These are phyloP conservation scores for Hoplodrina blanda DNA, from an alignment of 2,888 invertebrate genomes.

Conservation along the genomic window DNA sequence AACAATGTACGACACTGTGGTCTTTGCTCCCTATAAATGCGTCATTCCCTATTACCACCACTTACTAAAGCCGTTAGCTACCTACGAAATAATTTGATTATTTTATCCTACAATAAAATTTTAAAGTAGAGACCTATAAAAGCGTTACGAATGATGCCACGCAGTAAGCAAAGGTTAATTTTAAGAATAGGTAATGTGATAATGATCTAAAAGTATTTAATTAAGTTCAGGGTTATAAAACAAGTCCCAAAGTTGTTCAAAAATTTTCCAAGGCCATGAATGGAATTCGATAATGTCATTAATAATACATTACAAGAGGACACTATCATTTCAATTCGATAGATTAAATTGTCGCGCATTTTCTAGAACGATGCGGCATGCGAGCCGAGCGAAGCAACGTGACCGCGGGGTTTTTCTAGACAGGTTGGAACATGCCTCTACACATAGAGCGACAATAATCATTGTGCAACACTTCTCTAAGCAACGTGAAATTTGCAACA, in stretches of 20 bases:
- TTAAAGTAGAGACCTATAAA: constrained; percentile 2
- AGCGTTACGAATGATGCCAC: background rate
- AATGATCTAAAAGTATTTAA: constrained; percentile 5
- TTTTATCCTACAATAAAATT: constrained; percentile 3
- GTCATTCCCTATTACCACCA: constrained; percentile 28
- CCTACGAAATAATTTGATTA: constrained; percentile 11
- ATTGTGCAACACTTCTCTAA: constrained; percentile 28
- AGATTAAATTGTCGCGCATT: constrained; percentile 42
- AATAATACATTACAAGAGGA: constrained; percentile 39
- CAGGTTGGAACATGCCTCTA: constrained; percentile 66
- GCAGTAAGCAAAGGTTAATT: constrained; percentile 1
- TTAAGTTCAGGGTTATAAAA: constrained; percentile 36
- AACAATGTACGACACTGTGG: background rate
- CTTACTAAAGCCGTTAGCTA: background rate
- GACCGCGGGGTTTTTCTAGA: constrained; percentile 51
- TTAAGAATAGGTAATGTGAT: background rate
- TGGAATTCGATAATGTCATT: constrained; percentile 40
- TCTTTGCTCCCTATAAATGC: constrained; percentile 22
- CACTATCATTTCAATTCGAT: constrained; percentile 8
- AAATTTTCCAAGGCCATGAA: constrained; percentile 34
- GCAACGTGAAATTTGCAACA: background rate
- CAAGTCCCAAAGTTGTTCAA: constrained; percentile 28
- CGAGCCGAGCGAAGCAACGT: constrained; percentile 49
- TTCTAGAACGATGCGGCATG: constrained; percentile 57
- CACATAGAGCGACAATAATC: constrained; percentile 17